Base-by-base conservation (phyloP, 2,113 vertebrate genomes). In the Misgurnus anguillicaudatus region DNA sequence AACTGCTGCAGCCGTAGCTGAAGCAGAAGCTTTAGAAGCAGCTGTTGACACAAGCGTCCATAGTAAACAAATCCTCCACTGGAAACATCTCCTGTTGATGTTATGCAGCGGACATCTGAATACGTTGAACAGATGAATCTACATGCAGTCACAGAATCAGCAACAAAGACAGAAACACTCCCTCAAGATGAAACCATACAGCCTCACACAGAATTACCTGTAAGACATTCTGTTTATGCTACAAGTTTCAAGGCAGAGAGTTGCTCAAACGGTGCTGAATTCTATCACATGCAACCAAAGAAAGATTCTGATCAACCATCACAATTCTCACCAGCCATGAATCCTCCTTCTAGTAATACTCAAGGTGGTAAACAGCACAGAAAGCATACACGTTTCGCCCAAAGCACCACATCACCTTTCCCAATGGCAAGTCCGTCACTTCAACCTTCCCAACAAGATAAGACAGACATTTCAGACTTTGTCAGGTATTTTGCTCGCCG, bases 1-100 rank as follows among this genome's bases (percentile, higher is more conserved):
- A 48, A n/a, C 48, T 19, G 31, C 48, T 11, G 69, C 69, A 70
- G 68, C 47, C 14, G 47, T 55, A 71, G 51, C 48, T 7, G 69
- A 71, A 71, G 51, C 48, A 5, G 69, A 71, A n/a, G 68, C 68
- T 42, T 36, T 39, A 38, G 51, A 58, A 51, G 48, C 51, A 19
- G 48, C 69, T 38, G 14, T 53, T 55, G 68, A 71, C 48, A 38
- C 45, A 24, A 71, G 48, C 13, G 13, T 63, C 61, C 61, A 63
- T 71, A 55, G 24, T 71, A 55, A 71, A 71, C 48, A 55, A 5
- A 71, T 24, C 68, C 17, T 53, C 21, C 24, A 53, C 48, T 71
- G 14, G 48, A n/a, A 53, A 36, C 68, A 24, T 6, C 51, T 38
- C 51, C 19, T 57, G 24, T 36, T 51, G 47, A 71, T 38, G 58